A percentile compares a stretch with the other conserved stretches of the same genome.
Conservation (phyloP, 2,888 invertebrate species). For the Sympetrum striolatum region DNA sequence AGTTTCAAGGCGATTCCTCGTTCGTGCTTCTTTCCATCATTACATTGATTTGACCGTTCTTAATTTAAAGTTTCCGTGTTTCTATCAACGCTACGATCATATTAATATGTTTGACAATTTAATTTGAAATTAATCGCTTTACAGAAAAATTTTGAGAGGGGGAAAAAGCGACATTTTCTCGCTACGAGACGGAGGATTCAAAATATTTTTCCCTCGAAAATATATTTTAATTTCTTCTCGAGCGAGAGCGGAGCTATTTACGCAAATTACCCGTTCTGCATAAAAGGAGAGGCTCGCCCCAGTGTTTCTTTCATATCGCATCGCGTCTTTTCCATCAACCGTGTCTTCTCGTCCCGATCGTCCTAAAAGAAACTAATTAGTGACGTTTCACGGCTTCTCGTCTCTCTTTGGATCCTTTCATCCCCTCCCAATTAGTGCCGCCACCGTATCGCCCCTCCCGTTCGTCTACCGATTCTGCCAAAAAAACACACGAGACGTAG, state of each 20-base stretch:
- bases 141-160: no score
- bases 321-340: neutral
- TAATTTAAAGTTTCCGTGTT: no score
- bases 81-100: no score
- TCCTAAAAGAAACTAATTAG: slow-evolving; percentile 18
- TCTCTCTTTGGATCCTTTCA: neutral
- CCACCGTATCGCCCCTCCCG: neutral
- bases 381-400: slow-evolving; percentile 22
- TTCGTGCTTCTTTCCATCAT: no score
- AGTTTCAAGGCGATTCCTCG: no score
- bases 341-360: neutral
- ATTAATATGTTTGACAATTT: no score
- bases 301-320: neutral
- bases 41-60: no score
- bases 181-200: no score
- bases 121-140: no score
- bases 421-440: slow-evolving; percentile 29
- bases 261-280: neutral
- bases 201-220: neutral
- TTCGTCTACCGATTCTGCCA: neutral
- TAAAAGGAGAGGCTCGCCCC: neutral
- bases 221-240: neutral
- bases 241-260: neutral
- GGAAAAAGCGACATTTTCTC: no score
- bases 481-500: neutral